Evolutionary conservation across 2,797 vertebrate species (phyloP).

Genomic region (Cryptoprocta ferox): DNA sequence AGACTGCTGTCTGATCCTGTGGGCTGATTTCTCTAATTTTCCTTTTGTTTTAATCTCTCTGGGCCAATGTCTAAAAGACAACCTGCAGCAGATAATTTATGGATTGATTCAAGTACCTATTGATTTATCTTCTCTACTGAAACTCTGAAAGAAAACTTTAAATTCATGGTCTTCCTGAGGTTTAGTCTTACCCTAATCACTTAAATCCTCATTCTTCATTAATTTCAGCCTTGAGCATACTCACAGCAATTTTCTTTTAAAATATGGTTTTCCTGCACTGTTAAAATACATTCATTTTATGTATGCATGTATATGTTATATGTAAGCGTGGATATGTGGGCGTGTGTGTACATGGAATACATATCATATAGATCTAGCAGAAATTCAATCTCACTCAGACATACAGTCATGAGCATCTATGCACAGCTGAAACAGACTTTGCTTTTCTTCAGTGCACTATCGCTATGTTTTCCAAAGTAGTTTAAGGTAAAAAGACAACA

Average conservation of each 20-base stretch:
- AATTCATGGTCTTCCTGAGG: constrained; percentile 41
- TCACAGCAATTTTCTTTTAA: background rate
- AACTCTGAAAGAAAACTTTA: constrained; percentile 51
- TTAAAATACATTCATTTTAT: background rate
- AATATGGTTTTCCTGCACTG: background rate
- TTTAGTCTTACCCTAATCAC: constrained; percentile 37
- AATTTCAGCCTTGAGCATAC: background rate
- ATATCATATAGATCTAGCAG: background rate
- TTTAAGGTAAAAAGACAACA: constrained; percentile 28
- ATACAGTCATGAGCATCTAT: background rate
- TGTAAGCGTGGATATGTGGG: background rate
- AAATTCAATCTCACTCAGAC: background rate
- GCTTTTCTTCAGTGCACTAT: background rate
- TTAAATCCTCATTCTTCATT: constrained; percentile 57
- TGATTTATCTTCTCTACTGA: constrained; percentile 51
- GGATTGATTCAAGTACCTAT: constrained; percentile 46
- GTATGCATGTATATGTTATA: background rate
- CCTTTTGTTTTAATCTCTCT: constrained; percentile 28
- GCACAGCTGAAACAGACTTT: background rate
- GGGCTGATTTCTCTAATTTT: constrained; percentile 10
- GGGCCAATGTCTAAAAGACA: constrained; percentile 49
- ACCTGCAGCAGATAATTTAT: constrained; percentile 38
- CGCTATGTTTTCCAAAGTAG: background rate
- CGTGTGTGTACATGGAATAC: background rate
- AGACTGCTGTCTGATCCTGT: background rate